Evolutionary conservation across 2,113 vertebrate species (phyloP).

Genomic region (Microcebus tavaratra): DNA sequence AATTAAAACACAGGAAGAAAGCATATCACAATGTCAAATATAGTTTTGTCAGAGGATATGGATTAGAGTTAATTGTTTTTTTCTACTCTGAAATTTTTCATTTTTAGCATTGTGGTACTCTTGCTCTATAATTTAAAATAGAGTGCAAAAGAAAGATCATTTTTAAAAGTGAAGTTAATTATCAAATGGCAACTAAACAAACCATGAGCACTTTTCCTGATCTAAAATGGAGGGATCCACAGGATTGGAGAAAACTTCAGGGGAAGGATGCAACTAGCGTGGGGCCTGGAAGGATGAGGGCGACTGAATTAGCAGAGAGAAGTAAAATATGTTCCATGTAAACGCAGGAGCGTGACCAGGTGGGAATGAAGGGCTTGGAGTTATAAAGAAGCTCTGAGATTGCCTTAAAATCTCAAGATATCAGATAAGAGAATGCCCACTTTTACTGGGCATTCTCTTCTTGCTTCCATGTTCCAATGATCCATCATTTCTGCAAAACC

Average conservation of each 20-base stretch:
- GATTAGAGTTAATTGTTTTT: not conserved
- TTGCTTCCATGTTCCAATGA: not conserved
- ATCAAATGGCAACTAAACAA: not conserved
- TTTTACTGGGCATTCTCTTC: not conserved
- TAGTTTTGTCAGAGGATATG: not conserved
- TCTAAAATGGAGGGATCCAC: not conserved
- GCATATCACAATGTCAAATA: not conserved
- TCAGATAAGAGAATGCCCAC: no score
- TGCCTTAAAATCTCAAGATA: not conserved
- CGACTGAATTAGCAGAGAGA: not conserved
- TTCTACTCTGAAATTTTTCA: not conserved
- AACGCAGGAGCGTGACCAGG: fast-evolving
- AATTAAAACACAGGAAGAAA: not conserved
- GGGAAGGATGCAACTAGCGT: not conserved
- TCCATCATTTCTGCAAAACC: not conserved
- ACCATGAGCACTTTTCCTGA: not conserved
- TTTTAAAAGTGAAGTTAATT: not conserved
- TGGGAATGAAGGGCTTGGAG: not conserved
- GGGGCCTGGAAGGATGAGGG: not conserved
- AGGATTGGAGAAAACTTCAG: not conserved
- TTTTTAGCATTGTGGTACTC: not conserved
- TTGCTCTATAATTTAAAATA: not conserved
- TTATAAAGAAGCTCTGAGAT: not conserved
- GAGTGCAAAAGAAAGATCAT: not conserved
- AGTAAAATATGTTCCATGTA: not conserved